Evolutionary conservation across 2,888 invertebrate species (phyloP).

Genomic region (Drosophila putrida): DNA sequence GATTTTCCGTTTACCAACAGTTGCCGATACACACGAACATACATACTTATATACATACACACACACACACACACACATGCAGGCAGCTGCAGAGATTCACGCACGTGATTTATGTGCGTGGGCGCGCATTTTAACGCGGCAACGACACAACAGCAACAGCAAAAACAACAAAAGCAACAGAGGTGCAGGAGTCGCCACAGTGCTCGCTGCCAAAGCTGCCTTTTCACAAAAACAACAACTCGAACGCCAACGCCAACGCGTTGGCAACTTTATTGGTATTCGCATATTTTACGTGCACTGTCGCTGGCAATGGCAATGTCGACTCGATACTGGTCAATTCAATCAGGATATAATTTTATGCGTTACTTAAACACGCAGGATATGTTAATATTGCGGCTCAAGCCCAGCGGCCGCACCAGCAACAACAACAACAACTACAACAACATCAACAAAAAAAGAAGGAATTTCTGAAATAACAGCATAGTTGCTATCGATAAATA

Average conservation of each 20-base stretch:
- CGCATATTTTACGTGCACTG: conserved; percentile 77
- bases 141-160: conserved; percentile 14
- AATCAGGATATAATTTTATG: conserved; percentile 81
- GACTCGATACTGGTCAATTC: conserved; percentile 68
- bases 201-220: conserved; percentile 34
- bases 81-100: conserved; percentile 60
- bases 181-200: conserved; percentile 12
- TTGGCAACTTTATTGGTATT: conserved; percentile 78
- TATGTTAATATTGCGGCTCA: conserved; percentile 76
- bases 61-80: conserved; percentile 23
- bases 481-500: conserved; percentile 65
- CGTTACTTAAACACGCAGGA: conserved; percentile 81
- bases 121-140: conserved; percentile 77
- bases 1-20: conserved; percentile 74
- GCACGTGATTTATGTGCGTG: conserved; percentile 81
- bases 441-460: conserved; percentile 31
- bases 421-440: conserved; percentile 12
- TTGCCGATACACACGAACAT: conserved; percentile 30
- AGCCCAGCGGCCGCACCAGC: conserved; percentile 34
- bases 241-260: conserved; percentile 24
- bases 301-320: conserved; percentile 31
- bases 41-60: conserved; percentile 8
- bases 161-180: neutral
- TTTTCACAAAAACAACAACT: conserved; percentile 29
- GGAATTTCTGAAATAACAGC: conserved; percentile 66